These are phyloP conservation scores for Gnathonemus echidnorhynchus DNA, from an alignment of 2,113 vertebrate species.

Conservation along the genomic window DNA sequence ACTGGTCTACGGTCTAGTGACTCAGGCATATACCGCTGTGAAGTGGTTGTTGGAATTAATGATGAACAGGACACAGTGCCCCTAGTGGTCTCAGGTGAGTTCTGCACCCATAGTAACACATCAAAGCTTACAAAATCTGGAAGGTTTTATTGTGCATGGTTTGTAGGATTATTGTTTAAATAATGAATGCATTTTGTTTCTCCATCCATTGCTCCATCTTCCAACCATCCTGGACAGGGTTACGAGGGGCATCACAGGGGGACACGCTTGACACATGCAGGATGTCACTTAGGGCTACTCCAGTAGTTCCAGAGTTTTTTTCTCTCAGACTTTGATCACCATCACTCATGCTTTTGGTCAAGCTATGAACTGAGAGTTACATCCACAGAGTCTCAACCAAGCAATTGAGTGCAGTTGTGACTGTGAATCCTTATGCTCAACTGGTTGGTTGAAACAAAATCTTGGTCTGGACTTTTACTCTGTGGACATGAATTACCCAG, in stretches of 20 bases:
- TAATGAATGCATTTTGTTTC: not conserved
- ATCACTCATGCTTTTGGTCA: not conserved
- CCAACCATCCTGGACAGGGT: not conserved
- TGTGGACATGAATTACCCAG: not conserved
- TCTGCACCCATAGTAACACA: not conserved
- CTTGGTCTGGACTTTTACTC: not conserved
- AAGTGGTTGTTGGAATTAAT: constrained; percentile 85
- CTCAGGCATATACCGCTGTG: constrained; percentile 84
- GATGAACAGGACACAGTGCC: constrained; percentile 90
- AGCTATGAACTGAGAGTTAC: constrained; percentile 10
- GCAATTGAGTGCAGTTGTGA: not conserved
- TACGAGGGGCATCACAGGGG: not conserved
- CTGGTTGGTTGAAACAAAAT: not conserved
- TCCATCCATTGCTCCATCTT: not conserved
- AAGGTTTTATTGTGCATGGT: not conserved
- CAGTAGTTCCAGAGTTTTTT: not conserved
- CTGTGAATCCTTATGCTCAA: not conserved
- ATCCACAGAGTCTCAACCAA: not conserved
- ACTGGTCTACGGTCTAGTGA: constrained; percentile 75
- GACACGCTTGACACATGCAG: not conserved
- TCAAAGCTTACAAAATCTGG: not conserved
- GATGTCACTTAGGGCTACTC: not conserved
- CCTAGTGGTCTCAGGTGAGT: constrained; percentile 83
- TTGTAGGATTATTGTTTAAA: not conserved
- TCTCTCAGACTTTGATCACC: constrained; percentile 19